A percentile compares a stretch with the other conserved stretches of the same genome.
phyloP scores from a whole-genome alignment of 2,113 vertebrate species.

The Meleagris gallopavo region DNA sequence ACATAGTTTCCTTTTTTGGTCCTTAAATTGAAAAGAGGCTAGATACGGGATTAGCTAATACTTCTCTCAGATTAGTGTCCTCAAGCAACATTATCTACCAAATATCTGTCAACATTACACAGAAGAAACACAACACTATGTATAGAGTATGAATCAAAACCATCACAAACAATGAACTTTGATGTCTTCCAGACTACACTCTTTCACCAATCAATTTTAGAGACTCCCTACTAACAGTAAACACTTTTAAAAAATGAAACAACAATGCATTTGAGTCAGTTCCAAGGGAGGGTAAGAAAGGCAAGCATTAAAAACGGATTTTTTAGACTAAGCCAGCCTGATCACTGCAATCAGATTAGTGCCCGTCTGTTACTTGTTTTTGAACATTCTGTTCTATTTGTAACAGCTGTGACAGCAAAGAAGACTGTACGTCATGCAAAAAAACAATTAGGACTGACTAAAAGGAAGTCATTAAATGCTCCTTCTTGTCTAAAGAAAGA shows the following conservation, averaged over 20 bases:
- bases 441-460: slow-evolving; percentile 61
- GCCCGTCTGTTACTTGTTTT: slow-evolving; percentile 53
- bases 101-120: not conserved
- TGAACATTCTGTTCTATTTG: slow-evolving; percentile 74
- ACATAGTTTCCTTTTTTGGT: not conserved
- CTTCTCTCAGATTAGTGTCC: not conserved
- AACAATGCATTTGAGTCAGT: slow-evolving; percentile 30
- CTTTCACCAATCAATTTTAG: not conserved
- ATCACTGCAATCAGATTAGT: slow-evolving; percentile 68
- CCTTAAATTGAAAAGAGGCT: not conserved
- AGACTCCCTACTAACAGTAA: not conserved
- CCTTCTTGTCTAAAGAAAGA: slow-evolving; percentile 36
- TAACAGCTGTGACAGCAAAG: slow-evolving; percentile 56
- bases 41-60: not conserved
- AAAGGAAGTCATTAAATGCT: slow-evolving; percentile 50
- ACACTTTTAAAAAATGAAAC: not conserved
- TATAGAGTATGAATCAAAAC: not conserved
- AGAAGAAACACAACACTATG: not conserved
- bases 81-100: not conserved
- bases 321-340: slow-evolving; percentile 56
- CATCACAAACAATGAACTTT: not conserved
- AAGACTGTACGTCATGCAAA: slow-evolving; percentile 44
- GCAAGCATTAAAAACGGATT: slow-evolving; percentile 39
- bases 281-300: slow-evolving; percentile 41
- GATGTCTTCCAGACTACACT: not conserved